phyloP scores from a whole-genome alignment of 2,113 vertebrate species.

The Egretta garzetta region DNA sequence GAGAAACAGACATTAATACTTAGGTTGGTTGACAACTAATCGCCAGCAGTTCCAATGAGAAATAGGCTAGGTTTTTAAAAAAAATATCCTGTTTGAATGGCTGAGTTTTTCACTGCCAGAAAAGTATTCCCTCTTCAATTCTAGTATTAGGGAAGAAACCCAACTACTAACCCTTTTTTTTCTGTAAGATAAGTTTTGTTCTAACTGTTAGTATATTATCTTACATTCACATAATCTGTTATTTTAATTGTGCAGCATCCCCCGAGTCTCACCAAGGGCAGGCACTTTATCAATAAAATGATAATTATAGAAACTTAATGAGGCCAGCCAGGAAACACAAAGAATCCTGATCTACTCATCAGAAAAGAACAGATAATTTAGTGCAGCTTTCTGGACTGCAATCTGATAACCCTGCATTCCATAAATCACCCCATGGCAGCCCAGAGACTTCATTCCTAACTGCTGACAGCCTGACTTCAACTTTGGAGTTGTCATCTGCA shows the following conservation, averaged over 20 bases:
- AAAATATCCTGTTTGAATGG: not conserved
- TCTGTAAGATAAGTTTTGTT: not conserved
- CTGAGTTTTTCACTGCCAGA: not conserved
- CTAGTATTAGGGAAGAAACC: not conserved
- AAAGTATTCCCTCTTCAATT: not conserved
- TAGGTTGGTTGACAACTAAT: not conserved
- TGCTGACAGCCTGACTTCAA: not conserved
- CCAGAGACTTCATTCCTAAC: not conserved
- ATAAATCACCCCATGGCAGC: not conserved
- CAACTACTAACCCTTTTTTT: not conserved
- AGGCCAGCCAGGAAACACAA: conserved; percentile 34
- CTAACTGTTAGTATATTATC: conserved; percentile 8
- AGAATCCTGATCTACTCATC: conserved; percentile 8
- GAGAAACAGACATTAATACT: not conserved
- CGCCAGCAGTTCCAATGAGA: not conserved
- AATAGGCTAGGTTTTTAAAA: accelerated
- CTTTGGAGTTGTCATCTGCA: not conserved
- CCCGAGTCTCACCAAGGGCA: not conserved
- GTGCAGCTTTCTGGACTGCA: not conserved
- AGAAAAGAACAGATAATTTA: conserved; percentile 33
- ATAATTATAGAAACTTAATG: conserved; percentile 60
- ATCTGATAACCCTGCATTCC: not conserved
- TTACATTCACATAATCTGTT: conserved; percentile 14
- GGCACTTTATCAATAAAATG: conserved; percentile 44
- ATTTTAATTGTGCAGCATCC: conserved; percentile 45